These are phyloP conservation scores for Cyclophora punctaria DNA, from an alignment of 2,888 invertebrate genomes.

Conservation along the genomic window DNA sequence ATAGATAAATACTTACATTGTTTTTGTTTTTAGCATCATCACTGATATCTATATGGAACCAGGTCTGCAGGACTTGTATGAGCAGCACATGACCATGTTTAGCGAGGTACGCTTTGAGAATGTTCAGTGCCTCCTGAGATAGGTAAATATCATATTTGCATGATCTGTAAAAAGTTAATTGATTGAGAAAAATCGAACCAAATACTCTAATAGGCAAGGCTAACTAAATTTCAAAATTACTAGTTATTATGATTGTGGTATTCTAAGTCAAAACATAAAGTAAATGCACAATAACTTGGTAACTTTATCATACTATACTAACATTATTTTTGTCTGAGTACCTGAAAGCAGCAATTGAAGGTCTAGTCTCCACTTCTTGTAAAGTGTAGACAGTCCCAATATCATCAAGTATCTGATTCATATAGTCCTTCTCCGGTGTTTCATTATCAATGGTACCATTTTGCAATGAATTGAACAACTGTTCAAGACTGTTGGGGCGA, in stretches of 20 bases:
- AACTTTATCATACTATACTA: not conserved
- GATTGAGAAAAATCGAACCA: no score
- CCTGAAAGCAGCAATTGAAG: slow-evolving; percentile 78
- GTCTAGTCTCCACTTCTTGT: slow-evolving; percentile 76
- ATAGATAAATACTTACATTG: slow-evolving; percentile 33
- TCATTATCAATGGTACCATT: slow-evolving; percentile 74
- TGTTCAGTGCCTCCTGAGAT: slow-evolving; percentile 78
- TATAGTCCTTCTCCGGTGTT: slow-evolving; percentile 68
- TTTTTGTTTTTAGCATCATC: slow-evolving; percentile 59
- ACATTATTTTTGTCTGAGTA: slow-evolving; percentile 19
- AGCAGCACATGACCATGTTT: slow-evolving; percentile 80
- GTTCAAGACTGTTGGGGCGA: slow-evolving; percentile 67
- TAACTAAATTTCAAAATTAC: no score
- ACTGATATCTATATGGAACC: slow-evolving; percentile 77
- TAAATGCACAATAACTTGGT: no score
- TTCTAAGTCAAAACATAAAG: no score
- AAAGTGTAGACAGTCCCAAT: slow-evolving; percentile 72
- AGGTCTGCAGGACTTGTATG: slow-evolving; percentile 79
- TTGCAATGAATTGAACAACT: slow-evolving; percentile 67
- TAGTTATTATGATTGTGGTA: no score
- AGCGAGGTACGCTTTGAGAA: slow-evolving; percentile 78
- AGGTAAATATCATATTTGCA: slow-evolving; percentile 83
- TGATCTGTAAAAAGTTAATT: slow-evolving; percentile 60
- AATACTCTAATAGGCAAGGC: no score
- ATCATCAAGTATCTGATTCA: slow-evolving; percentile 70